Base-by-base conservation (phyloP, 2,113 vertebrate genomes). In the Takifugu bimaculatus region DNA sequence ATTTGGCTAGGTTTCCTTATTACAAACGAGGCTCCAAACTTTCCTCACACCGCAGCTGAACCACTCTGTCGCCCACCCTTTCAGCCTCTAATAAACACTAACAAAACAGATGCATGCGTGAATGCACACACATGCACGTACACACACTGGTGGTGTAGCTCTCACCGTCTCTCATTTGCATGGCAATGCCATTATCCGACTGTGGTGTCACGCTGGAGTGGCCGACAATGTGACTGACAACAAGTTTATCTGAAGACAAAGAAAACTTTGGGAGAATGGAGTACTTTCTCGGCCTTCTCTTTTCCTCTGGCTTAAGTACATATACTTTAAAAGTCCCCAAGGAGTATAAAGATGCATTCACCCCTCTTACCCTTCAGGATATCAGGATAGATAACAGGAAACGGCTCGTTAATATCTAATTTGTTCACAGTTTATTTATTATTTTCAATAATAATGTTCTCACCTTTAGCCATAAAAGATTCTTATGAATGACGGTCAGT, bases 241-340 rank as follows among this genome's bases (percentile, higher is more conserved):
- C 82, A 89, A 90, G 88, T 91, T 88, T 90, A 89, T 90, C 80
- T 84, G n/a, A 80, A 84, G 74, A 86, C 77, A 88, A 86, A 85
- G 79, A 87, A 72, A 87, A 87, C 76, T 86, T 83, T 44, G 63
- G 77, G 82, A 86, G 79, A 87, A 88, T 81, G 50, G 80, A 85
- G 79, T 74, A 77, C 78, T 77, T 87, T 86, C 76, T 73, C 68
- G 66, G 59, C 67, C 79, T 72, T 63, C 64, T 70, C 75, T 82
- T 61, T 65, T 75, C 75, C 74, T 57, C 67, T 60, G 62, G 59
- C 57, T 86, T 79, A 68, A 66, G 67, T 51, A 68, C 57, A 79
- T 66, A 72, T 63, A 62, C 51, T 77, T 70, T 74, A 51, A 68
- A 77, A 76, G 50, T 78, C 70, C 63, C 65, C 26, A 28, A 44